These are phyloP conservation scores for Zaprionus lineosus DNA, from an alignment of 2,888 invertebrate genomes.

Conservation along the genomic window DNA sequence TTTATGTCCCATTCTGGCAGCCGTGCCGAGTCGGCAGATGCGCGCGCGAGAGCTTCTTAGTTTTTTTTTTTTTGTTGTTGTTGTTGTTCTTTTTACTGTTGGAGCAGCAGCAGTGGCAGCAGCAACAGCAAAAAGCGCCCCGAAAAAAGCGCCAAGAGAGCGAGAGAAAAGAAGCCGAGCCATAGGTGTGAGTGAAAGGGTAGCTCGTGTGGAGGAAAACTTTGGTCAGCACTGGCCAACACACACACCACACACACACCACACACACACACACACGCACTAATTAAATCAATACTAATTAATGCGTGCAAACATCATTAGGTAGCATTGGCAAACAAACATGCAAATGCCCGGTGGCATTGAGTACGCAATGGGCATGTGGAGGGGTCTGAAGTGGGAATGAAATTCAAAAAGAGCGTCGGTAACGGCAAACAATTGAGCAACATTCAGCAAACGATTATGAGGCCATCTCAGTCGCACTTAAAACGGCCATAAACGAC, in stretches of 20 bases:
- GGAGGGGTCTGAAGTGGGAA: background rate
- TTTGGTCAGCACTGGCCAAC: constrained; percentile 31
- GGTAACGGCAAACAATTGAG: constrained; percentile 72
- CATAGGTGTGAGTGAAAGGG: constrained; percentile 21
- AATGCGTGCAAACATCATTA: constrained; percentile 62
- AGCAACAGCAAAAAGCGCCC: constrained; percentile 38
- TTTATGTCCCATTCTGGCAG: constrained; percentile 83
- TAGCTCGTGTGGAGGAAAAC: constrained; percentile 24
- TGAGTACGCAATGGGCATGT: background rate
- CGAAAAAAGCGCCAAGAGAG: constrained; percentile 44
- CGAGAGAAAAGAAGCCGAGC: constrained; percentile 14
- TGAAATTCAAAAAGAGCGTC: constrained; percentile 39
- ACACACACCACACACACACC: no score
- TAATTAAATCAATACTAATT: constrained; percentile 77
- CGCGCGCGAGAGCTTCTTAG: constrained; percentile 65
- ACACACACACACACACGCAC: constrained; percentile 10
- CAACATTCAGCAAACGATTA: constrained; percentile 82
- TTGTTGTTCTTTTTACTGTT: constrained; percentile 11
- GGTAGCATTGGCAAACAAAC: constrained; percentile 49
- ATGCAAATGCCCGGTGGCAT: constrained; percentile 33
- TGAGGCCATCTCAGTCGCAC: constrained; percentile 83
- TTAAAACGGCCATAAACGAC: constrained; percentile 82
- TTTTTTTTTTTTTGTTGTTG: no score
- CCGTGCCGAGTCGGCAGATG: constrained; percentile 57
- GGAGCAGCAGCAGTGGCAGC: constrained; percentile 17